These are phyloP conservation scores for Spilosoma lubricipeda DNA, from an alignment of 2,888 invertebrate species.

Conservation along the genomic window DNA sequence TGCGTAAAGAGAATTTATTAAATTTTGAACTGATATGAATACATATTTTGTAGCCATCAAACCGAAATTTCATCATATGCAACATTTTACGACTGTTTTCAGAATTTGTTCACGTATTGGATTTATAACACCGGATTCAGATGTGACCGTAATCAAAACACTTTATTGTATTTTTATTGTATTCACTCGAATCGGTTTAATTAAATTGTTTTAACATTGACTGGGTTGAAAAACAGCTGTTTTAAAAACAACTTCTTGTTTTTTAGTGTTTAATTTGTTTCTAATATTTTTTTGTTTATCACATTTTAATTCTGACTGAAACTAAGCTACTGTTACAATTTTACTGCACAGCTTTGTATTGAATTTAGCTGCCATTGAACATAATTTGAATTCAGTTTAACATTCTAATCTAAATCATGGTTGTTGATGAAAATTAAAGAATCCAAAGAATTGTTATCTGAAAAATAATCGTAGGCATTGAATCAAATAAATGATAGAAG, in stretches of 20 bases:
- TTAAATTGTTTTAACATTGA: not conserved
- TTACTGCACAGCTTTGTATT: not conserved
- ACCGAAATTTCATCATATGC: not conserved
- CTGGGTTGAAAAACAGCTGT: not conserved
- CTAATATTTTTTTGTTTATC: too few relatives aligned
- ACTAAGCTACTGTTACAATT: not conserved
- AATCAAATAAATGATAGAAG: constrained; percentile 8
- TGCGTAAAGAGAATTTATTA: not conserved
- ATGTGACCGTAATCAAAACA: constrained; percentile 11
- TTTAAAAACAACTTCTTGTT: not conserved
- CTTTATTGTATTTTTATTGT: constrained; percentile 2
- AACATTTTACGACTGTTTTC: not conserved
- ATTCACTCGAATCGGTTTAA: not conserved
- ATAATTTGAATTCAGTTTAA: not conserved
- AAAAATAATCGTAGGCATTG: not conserved
- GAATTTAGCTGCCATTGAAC: not conserved
- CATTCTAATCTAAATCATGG: not conserved
- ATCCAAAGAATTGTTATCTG: not conserved
- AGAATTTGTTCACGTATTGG: constrained; percentile 5
- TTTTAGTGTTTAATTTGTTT: not conserved
- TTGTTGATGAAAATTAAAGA: not conserved
- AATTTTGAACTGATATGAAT: not conserved
- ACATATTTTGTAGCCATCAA: not conserved
- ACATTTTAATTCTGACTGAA: not conserved
- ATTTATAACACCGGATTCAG: constrained; percentile 2